These are phyloP conservation scores for Pseudomyrmex concolor DNA, from an alignment of 1,140 invertebrate genomes.

Conservation along the genomic window DNA sequence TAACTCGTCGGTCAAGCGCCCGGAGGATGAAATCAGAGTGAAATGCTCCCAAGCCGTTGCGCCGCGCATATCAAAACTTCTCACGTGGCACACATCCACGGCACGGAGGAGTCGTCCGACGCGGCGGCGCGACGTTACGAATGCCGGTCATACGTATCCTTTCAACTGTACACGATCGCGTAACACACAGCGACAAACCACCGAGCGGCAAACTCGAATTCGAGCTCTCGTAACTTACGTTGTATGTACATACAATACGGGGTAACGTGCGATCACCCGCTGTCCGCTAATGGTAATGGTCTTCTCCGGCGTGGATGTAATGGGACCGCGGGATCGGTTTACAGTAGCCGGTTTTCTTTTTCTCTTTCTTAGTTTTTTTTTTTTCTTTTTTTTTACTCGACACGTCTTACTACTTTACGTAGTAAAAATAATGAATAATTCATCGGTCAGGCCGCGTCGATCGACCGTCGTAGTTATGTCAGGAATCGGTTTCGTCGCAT, in stretches of 20 bases:
- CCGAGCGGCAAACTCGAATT: neutral
- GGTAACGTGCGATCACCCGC: slow-evolving; percentile 22
- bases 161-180: slow-evolving; percentile 16
- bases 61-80: slow-evolving; percentile 49
- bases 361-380: neutral
- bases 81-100: neutral
- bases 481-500: slow-evolving; percentile 45
- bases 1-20: slow-evolving; percentile 25
- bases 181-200: slow-evolving; percentile 26
- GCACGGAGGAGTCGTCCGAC: neutral
- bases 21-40: slow-evolving; percentile 53
- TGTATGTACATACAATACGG: neutral
- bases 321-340: slow-evolving; percentile 2
- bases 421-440: slow-evolving; percentile 55
- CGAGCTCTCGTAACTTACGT: neutral
- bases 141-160: slow-evolving; percentile 39
- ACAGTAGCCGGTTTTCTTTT: neutral
- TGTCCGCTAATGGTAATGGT: slow-evolving; percentile 21
- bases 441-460: slow-evolving; percentile 26
- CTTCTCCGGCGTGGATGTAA: neutral
- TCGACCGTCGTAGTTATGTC: slow-evolving; percentile 39
- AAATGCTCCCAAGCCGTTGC: slow-evolving; percentile 7
- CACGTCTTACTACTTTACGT: neutral
- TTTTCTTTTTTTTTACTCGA: neutral
- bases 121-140: slow-evolving; percentile 24